phyloP scores from a whole-genome alignment of 2,797 vertebrate species.

The Pseudomugil tenellus region DNA sequence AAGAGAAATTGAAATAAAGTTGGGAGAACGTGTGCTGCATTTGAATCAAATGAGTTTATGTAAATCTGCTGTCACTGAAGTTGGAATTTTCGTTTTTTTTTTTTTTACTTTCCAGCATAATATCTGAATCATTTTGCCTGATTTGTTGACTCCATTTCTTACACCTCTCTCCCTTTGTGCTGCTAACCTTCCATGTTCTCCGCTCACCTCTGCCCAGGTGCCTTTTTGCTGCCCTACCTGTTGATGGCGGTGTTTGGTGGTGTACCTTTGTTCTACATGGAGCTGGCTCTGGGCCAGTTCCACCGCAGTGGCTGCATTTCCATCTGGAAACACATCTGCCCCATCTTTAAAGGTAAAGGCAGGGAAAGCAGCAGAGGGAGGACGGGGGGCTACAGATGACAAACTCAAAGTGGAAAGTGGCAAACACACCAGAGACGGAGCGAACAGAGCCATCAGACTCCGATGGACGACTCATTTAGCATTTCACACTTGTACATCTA shows the following conservation, averaged over 20 bases:
- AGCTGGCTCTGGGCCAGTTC: constrained; percentile 96
- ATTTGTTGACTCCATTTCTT: not conserved
- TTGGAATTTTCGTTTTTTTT: no score
- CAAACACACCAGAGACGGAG: not conserved
- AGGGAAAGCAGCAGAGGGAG: not conserved
- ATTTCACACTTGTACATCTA: constrained; percentile 44
- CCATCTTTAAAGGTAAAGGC: constrained; percentile 96
- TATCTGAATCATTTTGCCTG: not conserved
- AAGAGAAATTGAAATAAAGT: constrained; percentile 8
- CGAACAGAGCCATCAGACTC: constrained; percentile 1
- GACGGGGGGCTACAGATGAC: constrained; percentile 1
- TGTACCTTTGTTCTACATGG: constrained; percentile 99
- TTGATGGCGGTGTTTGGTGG: constrained; percentile 98
- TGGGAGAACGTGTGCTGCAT: constrained; percentile 31
- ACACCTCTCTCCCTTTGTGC: not conserved
- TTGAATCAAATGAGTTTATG: constrained; percentile 17
- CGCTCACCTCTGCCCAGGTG: constrained; percentile 81
- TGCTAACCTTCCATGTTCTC: not conserved
- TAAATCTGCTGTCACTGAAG: not conserved
- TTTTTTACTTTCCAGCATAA: constrained; percentile 2
- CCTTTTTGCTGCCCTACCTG: constrained; percentile 95
- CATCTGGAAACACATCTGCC: constrained; percentile 97
- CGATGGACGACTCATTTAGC: constrained; percentile 54
- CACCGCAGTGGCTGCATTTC: constrained; percentile 97
- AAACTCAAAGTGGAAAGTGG: not conserved